Conservation (phyloP, 2,888 invertebrate genomes). For the Drosophila robusta region DNA sequence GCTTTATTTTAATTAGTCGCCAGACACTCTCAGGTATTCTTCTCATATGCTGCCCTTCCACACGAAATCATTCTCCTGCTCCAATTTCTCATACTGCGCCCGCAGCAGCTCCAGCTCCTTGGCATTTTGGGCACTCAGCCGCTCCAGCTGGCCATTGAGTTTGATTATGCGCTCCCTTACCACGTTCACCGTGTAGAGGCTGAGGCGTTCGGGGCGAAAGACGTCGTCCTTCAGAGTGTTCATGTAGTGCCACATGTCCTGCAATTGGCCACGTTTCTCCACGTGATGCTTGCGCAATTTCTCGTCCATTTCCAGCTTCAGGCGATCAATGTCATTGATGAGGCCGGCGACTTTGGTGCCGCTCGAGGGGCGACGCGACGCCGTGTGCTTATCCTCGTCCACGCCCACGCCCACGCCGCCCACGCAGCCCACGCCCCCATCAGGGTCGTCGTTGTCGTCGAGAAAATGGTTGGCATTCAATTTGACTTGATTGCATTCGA, state of each 20-base stretch:
- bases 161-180: conserved; percentile 80
- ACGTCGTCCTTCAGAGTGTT: conserved; percentile 79
- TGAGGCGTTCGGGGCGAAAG: conserved; percentile 71
- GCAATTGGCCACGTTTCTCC: conserved; percentile 69
- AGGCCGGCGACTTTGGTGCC: conserved; percentile 39
- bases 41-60: conserved; percentile 59
- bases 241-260: conserved; percentile 81
- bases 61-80: conserved; percentile 66
- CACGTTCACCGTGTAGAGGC: conserved; percentile 67
- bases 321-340: conserved; percentile 80
- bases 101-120: conserved; percentile 64
- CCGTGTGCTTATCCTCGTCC: not conserved
- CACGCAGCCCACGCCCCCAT: not conserved
- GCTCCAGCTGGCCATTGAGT: conserved; percentile 76
- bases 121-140: conserved; percentile 71
- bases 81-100: conserved; percentile 60
- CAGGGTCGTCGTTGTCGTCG: conserved; percentile 49
- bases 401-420: not conserved
- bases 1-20: not conserved
- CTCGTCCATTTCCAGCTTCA: conserved; percentile 69
- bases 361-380: conserved; percentile 37
- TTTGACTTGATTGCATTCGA: conserved; percentile 84
- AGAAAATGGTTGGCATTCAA: conserved; percentile 79
- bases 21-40: too few species aligned
- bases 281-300: conserved; percentile 65